A percentile compares a stretch with the other conserved stretches of the same genome.
Conservation (phyloP, 2,113 vertebrate species). For the Raja brachyura region DNA sequence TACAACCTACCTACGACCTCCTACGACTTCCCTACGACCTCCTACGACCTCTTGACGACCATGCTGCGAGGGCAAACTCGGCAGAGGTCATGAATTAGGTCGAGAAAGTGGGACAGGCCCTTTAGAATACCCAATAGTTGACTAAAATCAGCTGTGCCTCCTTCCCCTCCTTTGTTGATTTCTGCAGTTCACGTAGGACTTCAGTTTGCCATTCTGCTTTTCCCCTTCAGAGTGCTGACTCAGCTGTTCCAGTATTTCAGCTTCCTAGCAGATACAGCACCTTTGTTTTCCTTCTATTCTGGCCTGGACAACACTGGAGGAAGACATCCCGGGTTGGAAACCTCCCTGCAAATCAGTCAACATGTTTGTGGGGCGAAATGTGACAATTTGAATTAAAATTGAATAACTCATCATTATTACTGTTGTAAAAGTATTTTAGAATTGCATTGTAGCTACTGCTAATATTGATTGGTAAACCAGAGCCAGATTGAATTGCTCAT, state of each 20-base stretch:
- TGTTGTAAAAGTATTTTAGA: not conserved
- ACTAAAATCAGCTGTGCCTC: not conserved
- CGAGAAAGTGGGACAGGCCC: no score
- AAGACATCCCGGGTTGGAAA: no score
- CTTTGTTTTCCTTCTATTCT: not conserved
- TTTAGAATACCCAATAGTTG: not conserved
- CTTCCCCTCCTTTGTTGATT: not conserved
- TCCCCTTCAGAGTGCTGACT: not conserved
- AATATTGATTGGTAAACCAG: not conserved
- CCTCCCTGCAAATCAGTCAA: not conserved
- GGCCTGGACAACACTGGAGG: not conserved
- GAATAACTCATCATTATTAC: not conserved
- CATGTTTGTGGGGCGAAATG: no score
- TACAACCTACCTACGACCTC: no score
- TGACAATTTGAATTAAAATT: not conserved
- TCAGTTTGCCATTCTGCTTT: not conserved
- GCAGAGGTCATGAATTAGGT: no score
- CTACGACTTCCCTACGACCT: no score
- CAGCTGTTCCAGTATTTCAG: not conserved
- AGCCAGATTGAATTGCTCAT: not conserved
- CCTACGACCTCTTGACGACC: no score
- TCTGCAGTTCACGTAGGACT: not conserved
- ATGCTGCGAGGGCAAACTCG: no score
- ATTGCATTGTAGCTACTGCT: not conserved
- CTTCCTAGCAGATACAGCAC: not conserved